Evolutionary conservation across 2,113 vertebrate genomes (phyloP).

Genomic region (Alouatta palliata): DNA sequence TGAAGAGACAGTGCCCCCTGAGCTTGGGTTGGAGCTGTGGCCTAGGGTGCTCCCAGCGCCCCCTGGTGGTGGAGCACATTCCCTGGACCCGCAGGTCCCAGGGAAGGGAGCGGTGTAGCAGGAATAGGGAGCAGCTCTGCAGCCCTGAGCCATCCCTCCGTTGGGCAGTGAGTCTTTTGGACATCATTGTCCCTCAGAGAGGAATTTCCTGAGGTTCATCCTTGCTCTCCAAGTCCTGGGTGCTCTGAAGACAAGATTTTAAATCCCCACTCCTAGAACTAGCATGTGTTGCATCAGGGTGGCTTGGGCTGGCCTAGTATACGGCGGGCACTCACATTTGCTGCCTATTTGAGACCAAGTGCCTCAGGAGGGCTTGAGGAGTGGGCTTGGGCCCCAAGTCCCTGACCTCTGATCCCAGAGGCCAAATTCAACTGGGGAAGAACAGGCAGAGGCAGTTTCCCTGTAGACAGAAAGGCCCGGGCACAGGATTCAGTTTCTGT

Average conservation of each 20-base stretch:
- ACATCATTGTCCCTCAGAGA: neutral
- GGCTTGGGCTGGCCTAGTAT: neutral
- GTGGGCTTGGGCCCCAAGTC: neutral
- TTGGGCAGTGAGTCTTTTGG: neutral
- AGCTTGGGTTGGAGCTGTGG: neutral
- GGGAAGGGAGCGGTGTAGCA: neutral
- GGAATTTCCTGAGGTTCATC: neutral
- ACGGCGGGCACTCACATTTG: neutral
- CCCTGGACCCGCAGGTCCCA: no score
- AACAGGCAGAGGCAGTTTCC: neutral
- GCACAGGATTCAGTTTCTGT: constrained; percentile 68
- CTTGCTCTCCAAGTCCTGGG: neutral
- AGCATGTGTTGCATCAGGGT: neutral
- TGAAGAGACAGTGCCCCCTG: neutral
- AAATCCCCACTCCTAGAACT: neutral
- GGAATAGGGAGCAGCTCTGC: neutral
- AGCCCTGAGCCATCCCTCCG: neutral
- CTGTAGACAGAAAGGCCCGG: neutral
- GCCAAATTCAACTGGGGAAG: neutral
- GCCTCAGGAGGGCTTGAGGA: neutral
- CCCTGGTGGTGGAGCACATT: neutral
- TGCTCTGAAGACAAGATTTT: neutral
- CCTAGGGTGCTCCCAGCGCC: neutral
- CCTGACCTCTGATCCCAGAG: neutral
- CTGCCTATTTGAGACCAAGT: neutral